phyloP scores from a whole-genome alignment of 2,888 invertebrate genomes.

The Diarsia dahlii region DNA sequence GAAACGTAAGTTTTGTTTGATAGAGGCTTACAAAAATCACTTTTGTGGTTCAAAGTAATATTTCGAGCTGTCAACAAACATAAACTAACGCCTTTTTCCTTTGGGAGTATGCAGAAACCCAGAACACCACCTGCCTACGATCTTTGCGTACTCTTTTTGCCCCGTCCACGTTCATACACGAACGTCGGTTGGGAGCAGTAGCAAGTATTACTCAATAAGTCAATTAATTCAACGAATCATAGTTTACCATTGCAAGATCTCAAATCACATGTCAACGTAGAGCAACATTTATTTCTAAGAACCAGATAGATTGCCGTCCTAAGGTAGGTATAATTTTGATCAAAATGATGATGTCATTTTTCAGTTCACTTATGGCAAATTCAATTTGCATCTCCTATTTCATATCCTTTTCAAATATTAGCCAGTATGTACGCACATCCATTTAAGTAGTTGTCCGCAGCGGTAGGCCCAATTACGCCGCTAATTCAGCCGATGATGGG shows the following conservation, averaged over 20 bases:
- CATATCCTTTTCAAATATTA: constrained; percentile 59
- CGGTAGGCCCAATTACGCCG: constrained; percentile 62
- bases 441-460: constrained; percentile 53
- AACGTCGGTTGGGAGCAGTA: neutral
- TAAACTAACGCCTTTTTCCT: no score
- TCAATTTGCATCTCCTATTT: constrained; percentile 37
- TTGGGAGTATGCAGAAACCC: no score
- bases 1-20: neutral
- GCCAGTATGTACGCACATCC: constrained; percentile 23
- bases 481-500: constrained; percentile 63
- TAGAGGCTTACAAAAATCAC: neutral
- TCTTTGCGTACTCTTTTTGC: no score
- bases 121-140: no score
- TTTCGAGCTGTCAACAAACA: neutral
- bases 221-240: neutral
- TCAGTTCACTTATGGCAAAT: constrained; percentile 24
- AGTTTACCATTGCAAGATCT: neutral
- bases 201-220: neutral
- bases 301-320: neutral
- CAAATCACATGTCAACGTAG: neutral
- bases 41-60: neutral
- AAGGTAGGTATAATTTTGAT: constrained; percentile 4
- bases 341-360: constrained; percentile 34
- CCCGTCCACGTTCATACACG: no score
- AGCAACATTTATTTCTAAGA: neutral